Evolutionary conservation across 2,113 vertebrate genomes (phyloP).

Genomic region (Callionymus lyra): DNA sequence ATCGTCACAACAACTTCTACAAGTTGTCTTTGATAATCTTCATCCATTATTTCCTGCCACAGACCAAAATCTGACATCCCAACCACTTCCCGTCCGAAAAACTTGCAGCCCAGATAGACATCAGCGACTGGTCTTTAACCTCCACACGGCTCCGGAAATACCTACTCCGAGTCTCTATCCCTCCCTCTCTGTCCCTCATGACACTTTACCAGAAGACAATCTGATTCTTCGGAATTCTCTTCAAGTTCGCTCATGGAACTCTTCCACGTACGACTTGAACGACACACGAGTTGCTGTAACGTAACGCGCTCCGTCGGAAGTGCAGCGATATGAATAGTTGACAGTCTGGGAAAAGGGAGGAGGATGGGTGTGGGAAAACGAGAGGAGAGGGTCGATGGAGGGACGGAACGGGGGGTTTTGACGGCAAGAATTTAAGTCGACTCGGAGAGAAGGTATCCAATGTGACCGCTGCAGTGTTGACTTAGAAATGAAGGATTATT

Average conservation of each 20-base stretch:
- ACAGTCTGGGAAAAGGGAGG: neutral
- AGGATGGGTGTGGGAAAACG: neutral
- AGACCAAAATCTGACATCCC: slow-evolving; percentile 30
- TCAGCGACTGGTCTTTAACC: slow-evolving; percentile 51
- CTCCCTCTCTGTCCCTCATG: slow-evolving; percentile 40
- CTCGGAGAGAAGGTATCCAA: too few species aligned
- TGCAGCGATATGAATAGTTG: neutral
- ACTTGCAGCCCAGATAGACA: slow-evolving; percentile 56
- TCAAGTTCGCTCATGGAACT: slow-evolving; percentile 1
- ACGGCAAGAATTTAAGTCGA: too few species aligned
- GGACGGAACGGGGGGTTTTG: too few species aligned
- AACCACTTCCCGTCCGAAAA: slow-evolving; percentile 42
- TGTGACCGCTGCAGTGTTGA: too few species aligned
- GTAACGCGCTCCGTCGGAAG: neutral
- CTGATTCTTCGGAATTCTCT: slow-evolving; percentile 5
- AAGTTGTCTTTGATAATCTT: slow-evolving; percentile 23
- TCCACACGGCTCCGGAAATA: slow-evolving; percentile 60
- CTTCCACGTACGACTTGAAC: too few species aligned
- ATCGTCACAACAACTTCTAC: slow-evolving; percentile 8
- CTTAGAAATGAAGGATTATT: too few species aligned
- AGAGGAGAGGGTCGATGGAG: neutral
- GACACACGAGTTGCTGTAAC: too few species aligned
- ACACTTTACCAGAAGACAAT: slow-evolving; percentile 13
- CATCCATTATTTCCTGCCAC: slow-evolving; percentile 11
- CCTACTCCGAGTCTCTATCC: slow-evolving; percentile 37